These are phyloP conservation scores for Rhadinocentrus ornatus DNA, from an alignment of 2,797 vertebrate species.

Conservation along the genomic window DNA sequence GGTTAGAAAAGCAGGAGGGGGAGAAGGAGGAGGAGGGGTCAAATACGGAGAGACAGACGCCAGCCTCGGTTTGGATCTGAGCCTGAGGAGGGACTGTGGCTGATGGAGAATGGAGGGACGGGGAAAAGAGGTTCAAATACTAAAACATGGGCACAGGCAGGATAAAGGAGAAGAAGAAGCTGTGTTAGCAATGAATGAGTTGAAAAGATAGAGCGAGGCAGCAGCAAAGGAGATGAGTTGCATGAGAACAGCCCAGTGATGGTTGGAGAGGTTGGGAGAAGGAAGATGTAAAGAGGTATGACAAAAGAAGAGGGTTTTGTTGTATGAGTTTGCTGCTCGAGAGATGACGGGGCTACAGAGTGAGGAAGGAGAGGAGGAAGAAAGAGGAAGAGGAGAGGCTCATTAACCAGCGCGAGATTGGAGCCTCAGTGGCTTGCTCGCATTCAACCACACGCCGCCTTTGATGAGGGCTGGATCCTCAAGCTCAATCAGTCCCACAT, in stretches of 20 bases:
- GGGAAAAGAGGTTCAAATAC: conserved; percentile 43
- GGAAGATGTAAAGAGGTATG: conserved; percentile 36
- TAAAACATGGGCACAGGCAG: conserved; percentile 51
- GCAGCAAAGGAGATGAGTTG: conserved; percentile 28
- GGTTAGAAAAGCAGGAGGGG: conserved; percentile 52
- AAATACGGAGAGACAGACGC: conserved; percentile 77
- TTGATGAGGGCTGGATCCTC: conserved; percentile 86
- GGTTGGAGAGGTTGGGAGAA: conserved; percentile 29
- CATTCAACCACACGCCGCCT: conserved; percentile 84
- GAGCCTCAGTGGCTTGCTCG: conserved; percentile 83
- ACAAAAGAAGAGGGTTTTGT: conserved; percentile 28
- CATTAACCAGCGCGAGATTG: conserved; percentile 86
- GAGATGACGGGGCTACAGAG: conserved; percentile 47
- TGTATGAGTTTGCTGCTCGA: conserved; percentile 54
- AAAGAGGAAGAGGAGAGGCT: conserved; percentile 63
- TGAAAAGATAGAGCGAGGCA: conserved; percentile 21
- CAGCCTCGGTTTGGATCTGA: conserved; percentile 79
- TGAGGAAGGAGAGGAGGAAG: conserved; percentile 45
- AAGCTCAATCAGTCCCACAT: conserved; percentile 87
- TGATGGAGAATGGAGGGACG: conserved; percentile 63
- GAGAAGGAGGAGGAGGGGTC: conserved; percentile 53
- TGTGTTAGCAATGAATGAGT: conserved; percentile 25
- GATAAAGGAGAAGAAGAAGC: conserved; percentile 38
- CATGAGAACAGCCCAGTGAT: conserved; percentile 23
- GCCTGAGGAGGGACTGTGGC: conserved; percentile 76